Evolutionary conservation across 1,140 invertebrate genomes (phyloP).

Genomic region (Pogonognathellus flavescens): DNA sequence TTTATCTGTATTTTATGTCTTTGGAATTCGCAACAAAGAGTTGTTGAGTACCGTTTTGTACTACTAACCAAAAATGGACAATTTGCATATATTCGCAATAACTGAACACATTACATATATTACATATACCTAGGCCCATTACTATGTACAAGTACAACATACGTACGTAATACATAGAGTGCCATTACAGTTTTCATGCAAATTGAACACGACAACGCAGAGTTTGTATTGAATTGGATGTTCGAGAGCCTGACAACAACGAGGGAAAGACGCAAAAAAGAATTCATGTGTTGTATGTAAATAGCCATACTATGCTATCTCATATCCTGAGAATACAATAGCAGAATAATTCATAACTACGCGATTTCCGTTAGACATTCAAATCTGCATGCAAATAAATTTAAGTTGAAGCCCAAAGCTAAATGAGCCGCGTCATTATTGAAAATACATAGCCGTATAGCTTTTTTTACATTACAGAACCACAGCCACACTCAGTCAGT

Average conservation of each 20-base stretch:
- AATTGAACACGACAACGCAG: constrained; percentile 14
- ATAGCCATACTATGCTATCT: constrained; percentile 6
- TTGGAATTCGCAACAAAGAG: too few species aligned
- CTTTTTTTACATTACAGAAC: constrained; percentile 28
- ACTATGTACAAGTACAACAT: background rate
- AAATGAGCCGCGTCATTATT: constrained; percentile 46
- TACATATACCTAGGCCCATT: too few species aligned
- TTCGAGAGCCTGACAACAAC: background rate
- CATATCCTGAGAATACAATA: constrained; percentile 42
- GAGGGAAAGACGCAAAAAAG: background rate
- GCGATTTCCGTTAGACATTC: constrained; percentile 46
- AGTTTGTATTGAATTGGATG: constrained; percentile 5
- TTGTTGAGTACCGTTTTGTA: background rate
- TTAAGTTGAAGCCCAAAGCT: constrained; percentile 43
- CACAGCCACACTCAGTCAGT: background rate
- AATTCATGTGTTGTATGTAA: constrained; percentile 1
- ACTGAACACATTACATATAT: too few species aligned
- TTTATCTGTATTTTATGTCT: too few species aligned
- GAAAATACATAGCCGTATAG: constrained; percentile 34
- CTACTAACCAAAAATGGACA: background rate
- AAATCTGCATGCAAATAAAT: constrained; percentile 46
- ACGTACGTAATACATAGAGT: background rate
- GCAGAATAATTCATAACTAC: constrained; percentile 50
- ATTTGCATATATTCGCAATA: background rate
- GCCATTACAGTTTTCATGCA: constrained; percentile 33